Evolutionary conservation across 2,113 vertebrate species (phyloP).

Genomic region (Heterotis niloticus): DNA sequence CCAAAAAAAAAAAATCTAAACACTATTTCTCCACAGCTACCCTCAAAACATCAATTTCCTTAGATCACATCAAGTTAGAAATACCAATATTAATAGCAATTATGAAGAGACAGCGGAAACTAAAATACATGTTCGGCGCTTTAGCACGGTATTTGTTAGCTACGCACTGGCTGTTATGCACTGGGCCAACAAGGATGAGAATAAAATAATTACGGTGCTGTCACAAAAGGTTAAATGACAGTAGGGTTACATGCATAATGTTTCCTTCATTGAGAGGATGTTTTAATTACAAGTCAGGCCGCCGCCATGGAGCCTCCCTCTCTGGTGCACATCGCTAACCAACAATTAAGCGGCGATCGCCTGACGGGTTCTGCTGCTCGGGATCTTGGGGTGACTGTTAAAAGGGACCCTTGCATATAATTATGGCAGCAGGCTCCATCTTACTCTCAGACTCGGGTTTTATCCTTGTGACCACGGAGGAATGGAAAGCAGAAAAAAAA

Average conservation of each 20-base stretch:
- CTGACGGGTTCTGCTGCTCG: conserved; percentile 47
- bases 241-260: conserved; percentile 50
- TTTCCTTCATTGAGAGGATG: conserved; percentile 63
- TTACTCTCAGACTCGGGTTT: conserved; percentile 27
- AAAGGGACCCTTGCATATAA: conserved; percentile 33
- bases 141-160: not conserved
- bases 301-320: conserved; percentile 60
- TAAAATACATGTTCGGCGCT: not conserved
- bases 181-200: conserved; percentile 34
- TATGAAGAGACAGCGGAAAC: not conserved
- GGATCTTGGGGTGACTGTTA: conserved; percentile 33
- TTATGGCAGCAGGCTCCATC: conserved; percentile 36
- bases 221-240: conserved; percentile 54
- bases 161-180: not conserved
- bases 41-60: not conserved
- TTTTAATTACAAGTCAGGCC: conserved; percentile 71
- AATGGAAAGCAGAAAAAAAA: too few species aligned
- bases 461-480: not conserved
- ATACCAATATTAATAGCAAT: not conserved
- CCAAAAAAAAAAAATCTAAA: not conserved
- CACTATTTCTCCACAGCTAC: not conserved
- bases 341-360: conserved; percentile 64
- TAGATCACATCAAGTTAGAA: not conserved
- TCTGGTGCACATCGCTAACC: conserved; percentile 57
- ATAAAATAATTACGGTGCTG: conserved; percentile 57